phyloP scores from a whole-genome alignment of 1,140 invertebrate genomes.

The Scaptomyza montana region DNA sequence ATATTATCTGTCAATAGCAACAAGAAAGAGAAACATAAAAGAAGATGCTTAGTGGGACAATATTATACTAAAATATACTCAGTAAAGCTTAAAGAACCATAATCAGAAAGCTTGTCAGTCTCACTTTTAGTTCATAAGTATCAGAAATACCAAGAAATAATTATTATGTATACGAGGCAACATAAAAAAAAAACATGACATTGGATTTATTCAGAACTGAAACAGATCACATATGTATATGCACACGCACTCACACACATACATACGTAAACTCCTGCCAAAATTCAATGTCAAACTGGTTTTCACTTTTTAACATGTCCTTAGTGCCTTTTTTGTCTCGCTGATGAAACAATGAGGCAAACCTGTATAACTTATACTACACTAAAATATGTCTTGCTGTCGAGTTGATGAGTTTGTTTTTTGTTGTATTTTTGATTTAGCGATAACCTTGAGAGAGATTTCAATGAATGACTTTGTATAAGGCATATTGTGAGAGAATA shows the following conservation, averaged over 20 bases:
- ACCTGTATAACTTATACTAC: slow-evolving; percentile 23
- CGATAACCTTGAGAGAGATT: slow-evolving; percentile 77
- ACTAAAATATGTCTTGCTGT: slow-evolving; percentile 29
- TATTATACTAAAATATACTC: neutral
- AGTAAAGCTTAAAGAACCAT: neutral
- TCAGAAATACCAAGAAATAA: neutral
- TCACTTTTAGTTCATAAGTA: neutral
- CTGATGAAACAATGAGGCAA: slow-evolving; percentile 22
- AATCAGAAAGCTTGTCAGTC: neutral
- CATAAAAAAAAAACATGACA: slow-evolving; percentile 31
- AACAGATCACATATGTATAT: neutral
- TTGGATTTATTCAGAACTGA: slow-evolving; percentile 52
- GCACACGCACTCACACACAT: slow-evolving; percentile 16
- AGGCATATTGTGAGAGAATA: slow-evolving; percentile 35
- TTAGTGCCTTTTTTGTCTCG: slow-evolving; percentile 64
- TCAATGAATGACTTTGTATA: slow-evolving; percentile 52
- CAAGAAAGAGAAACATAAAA: slow-evolving; percentile 17
- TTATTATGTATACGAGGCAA: neutral
- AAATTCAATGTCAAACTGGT: slow-evolving; percentile 74
- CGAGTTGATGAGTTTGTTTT: slow-evolving; percentile 31
- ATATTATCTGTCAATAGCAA: slow-evolving; percentile 42
- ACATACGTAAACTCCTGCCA: slow-evolving; percentile 35
- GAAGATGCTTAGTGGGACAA: neutral
- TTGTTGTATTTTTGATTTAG: slow-evolving; percentile 54
- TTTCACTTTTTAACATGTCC: slow-evolving; percentile 72